Evolutionary conservation across 2,113 vertebrate species (phyloP), one percentile per base, ranked within the genome.

Genomic region (Arenaria interpres): DNA sequence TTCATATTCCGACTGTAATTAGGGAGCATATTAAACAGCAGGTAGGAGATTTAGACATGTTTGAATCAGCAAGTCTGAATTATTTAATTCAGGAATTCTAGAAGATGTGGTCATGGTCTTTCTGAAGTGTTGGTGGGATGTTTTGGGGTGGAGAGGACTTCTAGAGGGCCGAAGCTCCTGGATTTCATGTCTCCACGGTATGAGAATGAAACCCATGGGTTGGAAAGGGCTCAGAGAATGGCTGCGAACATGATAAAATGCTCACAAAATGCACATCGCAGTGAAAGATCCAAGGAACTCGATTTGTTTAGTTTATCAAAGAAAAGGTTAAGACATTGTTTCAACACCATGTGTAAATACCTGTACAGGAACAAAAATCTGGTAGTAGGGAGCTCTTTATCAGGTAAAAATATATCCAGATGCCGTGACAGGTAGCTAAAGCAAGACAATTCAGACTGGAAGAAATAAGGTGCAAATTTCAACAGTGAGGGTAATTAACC

Each of bases 21-120:
- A 92, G 86, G 85, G 73, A 86, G 90, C 28, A 16, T 84, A 89
- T 96, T 87, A 92, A 96, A 78, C 96, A 92, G 94, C 86, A 96
- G 94, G 89, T 87, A 91, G 91, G 80, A 92, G 59, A 92, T 67
- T 17, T 50, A 75, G 87, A 72, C 66, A 9, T 51, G 60, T 91
- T 87, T 14, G 62, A 85, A 91, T 72, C 80, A 64, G 68, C 84
- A 81, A 59, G 64, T 63, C 54, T 89, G 84, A 84, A 67, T 93
- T 89, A 56, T 66, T 94, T 87, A 72, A 59, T 74, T 92, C 69
- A 53, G 66, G 39, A 56, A 10, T 39, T 75, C 30, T 20, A 30
- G 76, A 89, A 92, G 83, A 57, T 62, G 35, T 77, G 63, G 48
- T 79, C 69, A 63, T 28, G 24, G 53, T 69, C 46, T 67, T 59